Conservation (phyloP, 1,140 invertebrate genomes). For the Calliopsis andreniformis region DNA sequence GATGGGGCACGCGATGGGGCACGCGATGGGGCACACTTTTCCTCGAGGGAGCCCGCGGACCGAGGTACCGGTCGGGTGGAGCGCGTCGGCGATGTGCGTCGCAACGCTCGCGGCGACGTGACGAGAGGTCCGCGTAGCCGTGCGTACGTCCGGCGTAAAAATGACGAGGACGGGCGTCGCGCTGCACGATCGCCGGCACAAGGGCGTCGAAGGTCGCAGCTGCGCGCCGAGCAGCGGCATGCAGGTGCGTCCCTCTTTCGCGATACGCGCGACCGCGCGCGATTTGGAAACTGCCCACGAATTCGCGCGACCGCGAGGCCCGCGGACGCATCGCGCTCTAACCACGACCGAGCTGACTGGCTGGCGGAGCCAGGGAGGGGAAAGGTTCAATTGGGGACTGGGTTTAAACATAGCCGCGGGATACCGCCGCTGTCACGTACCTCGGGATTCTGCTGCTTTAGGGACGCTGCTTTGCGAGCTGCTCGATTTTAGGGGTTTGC, state of each 20-base stretch:
- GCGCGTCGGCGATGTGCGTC: not conserved
- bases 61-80: too few relatives aligned
- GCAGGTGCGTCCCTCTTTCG: conserved; percentile 71
- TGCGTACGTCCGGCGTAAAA: conserved; percentile 65
- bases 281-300: conserved; percentile 47
- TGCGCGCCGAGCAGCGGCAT: conserved; percentile 65
- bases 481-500: too few relatives aligned
- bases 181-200: conserved; percentile 65
- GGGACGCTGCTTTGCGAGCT: too few relatives aligned
- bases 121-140: not conserved
- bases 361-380: not conserved
- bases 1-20: too few relatives aligned
- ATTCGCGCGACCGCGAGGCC: not conserved
- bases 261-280: conserved; percentile 37
- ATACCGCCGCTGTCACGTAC: too few relatives aligned
- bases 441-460: too few relatives aligned
- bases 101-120: not conserved
- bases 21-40: too few relatives aligned
- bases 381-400: conserved; percentile 1
- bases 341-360: too few relatives aligned
- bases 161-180: conserved; percentile 66
- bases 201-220: conserved; percentile 78
- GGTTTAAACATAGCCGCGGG: not conserved
- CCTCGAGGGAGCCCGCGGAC: not conserved
- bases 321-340: not conserved